Conservation (phyloP, 2,888 invertebrate genomes). For the Phortica okadai region DNA sequence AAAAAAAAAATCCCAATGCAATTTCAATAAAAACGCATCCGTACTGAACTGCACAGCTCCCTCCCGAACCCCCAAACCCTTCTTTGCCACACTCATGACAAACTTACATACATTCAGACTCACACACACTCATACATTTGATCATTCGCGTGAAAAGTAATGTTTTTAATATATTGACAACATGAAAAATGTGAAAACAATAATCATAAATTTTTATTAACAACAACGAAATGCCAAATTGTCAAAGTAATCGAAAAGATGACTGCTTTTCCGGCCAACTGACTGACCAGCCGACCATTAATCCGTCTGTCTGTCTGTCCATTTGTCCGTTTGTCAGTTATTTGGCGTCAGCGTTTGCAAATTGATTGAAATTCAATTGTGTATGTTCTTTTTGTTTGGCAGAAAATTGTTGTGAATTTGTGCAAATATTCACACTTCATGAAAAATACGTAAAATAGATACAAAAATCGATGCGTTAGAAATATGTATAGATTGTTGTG, state of each 20-base stretch:
- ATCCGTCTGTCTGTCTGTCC: not conserved
- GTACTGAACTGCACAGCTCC: not conserved
- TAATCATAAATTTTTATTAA: conserved; percentile 76
- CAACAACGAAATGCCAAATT: conserved; percentile 49
- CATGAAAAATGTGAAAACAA: conserved; percentile 75
- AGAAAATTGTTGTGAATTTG: not conserved
- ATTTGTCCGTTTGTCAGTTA: not conserved
- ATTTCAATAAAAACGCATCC: conserved; percentile 63
- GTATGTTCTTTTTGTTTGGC: not conserved
- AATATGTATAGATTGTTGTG: no score
- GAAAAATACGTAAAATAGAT: no score
- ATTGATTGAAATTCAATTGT: conserved; percentile 9
- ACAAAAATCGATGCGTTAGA: no score
- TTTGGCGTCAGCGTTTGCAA: not conserved
- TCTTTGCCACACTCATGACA: not conserved
- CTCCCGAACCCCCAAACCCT: not conserved
- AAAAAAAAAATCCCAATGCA: not conserved
- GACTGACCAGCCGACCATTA: not conserved
- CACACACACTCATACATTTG: no score
- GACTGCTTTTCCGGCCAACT: conserved; percentile 32
- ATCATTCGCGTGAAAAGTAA: conserved; percentile 72
- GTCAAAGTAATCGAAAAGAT: conserved; percentile 47
- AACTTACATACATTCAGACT: no score
- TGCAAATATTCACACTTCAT: not conserved
- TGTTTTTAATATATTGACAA: conserved; percentile 75